Conservation (phyloP, 2,888 invertebrate species). For the Parthenolecanium corni region DNA sequence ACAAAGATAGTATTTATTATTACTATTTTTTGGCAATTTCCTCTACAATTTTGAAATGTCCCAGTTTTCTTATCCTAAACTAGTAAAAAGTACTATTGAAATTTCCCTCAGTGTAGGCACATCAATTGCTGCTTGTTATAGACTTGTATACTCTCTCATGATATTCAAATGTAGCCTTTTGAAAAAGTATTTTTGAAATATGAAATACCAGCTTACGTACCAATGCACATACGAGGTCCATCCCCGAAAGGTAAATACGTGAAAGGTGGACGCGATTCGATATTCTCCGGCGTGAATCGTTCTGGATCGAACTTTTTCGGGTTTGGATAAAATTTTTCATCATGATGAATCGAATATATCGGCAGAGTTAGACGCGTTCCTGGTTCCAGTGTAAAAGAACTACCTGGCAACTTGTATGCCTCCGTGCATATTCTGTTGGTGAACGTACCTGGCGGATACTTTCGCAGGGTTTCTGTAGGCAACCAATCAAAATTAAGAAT, state of each 20-base stretch:
- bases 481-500: background rate
- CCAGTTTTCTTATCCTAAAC: too few species aligned
- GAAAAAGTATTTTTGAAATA: too few species aligned
- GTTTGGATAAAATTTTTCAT: slow-evolving; percentile 48
- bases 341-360: slow-evolving; percentile 48
- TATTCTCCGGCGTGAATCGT: slow-evolving; percentile 46
- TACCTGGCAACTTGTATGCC: slow-evolving; percentile 34
- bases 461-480: slow-evolving; percentile 28
- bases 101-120: too few species aligned
- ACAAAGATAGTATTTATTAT: too few species aligned
- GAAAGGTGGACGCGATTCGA: slow-evolving; percentile 43
- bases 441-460: slow-evolving; percentile 33
- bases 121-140: too few species aligned
- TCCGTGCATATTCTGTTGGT: slow-evolving; percentile 39
- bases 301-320: slow-evolving; percentile 52
- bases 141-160: too few species aligned
- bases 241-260: slow-evolving; percentile 49
- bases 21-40: too few species aligned
- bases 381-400: slow-evolving; percentile 30
- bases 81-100: too few species aligned
- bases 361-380: slow-evolving; percentile 45
- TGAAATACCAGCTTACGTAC: too few species aligned
- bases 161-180: too few species aligned
- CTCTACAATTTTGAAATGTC: too few species aligned
- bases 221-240: slow-evolving; percentile 48